These are phyloP conservation scores for Medauroidea extradentata DNA, from an alignment of 1,140 invertebrate species.

Conservation along the genomic window DNA sequence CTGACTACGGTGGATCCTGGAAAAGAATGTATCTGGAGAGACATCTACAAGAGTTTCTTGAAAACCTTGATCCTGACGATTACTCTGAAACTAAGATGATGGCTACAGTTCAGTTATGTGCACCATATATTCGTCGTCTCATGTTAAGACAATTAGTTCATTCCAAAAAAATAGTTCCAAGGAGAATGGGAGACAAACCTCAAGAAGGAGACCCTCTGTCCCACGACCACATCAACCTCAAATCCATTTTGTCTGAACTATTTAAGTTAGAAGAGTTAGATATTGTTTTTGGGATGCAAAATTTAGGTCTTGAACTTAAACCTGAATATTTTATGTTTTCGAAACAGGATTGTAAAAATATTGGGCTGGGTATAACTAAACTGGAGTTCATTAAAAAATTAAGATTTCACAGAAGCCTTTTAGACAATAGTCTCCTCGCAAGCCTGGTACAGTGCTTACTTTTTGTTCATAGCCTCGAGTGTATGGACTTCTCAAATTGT, in stretches of 20 bases:
- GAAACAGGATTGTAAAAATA: conserved; percentile 29
- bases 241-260: not conserved
- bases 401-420: conserved; percentile 34
- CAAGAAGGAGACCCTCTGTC: not conserved
- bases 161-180: not conserved
- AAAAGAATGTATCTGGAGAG: conserved; percentile 41
- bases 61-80: conserved; percentile 33
- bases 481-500: conserved; percentile 44
- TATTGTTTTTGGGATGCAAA: not conserved
- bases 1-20: conserved; percentile 39
- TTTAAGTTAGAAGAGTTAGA: not conserved
- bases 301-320: not conserved
- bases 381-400: conserved; percentile 33
- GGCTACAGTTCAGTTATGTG: not conserved
- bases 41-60: conserved; percentile 40
- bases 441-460: conserved; percentile 38
- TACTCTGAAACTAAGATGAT: conserved; percentile 7
- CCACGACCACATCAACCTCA: not conserved
- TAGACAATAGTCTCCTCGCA: conserved; percentile 35
- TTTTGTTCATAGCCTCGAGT: conserved; percentile 29
- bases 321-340: conserved; percentile 38
- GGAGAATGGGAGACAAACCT: not conserved
- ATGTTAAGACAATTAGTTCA: not conserved
- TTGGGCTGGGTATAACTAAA: conserved; percentile 33
- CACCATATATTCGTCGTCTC: conserved; percentile 3